Conservation (phyloP, 1,140 invertebrate species). For the Drosophila dunni region DNA sequence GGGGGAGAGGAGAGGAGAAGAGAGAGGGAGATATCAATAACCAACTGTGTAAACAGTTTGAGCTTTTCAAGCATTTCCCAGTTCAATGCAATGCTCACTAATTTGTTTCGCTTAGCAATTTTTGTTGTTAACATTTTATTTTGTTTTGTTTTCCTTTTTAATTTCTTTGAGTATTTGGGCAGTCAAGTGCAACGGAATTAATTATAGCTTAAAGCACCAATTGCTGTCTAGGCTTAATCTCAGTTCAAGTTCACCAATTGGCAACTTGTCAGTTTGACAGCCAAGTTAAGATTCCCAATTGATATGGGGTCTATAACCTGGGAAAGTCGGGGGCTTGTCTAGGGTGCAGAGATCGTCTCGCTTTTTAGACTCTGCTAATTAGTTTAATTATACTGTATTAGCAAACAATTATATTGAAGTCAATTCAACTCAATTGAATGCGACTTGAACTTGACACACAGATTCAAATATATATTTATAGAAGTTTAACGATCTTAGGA, state of each 20-base stretch:
- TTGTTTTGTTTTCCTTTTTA: constrained; percentile 29
- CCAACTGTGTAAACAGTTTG: not conserved
- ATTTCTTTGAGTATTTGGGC: constrained; percentile 32
- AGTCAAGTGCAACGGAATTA: constrained; percentile 48
- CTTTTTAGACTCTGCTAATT: not conserved
- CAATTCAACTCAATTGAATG: too few relatives aligned
- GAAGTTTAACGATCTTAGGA: too few relatives aligned
- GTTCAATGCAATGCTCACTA: constrained; percentile 18
- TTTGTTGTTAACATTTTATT: constrained; percentile 21
- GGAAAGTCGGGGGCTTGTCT: not conserved
- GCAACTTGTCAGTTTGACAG: constrained; percentile 6
- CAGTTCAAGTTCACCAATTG: constrained; percentile 63
- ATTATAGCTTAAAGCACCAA: constrained; percentile 9
- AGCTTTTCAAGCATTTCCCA: constrained; percentile 28
- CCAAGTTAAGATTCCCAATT: constrained; percentile 33
- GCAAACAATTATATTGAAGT: not conserved
- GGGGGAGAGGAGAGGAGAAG: not conserved
- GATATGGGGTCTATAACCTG: not conserved
- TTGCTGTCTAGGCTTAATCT: constrained; percentile 18
- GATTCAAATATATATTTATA: too few relatives aligned
- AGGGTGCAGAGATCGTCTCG: constrained; percentile 7
- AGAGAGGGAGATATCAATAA: not conserved
- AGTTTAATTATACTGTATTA: not conserved
- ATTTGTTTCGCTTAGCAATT: constrained; percentile 19
- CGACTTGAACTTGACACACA: too few relatives aligned